These are phyloP conservation scores for Drosophila takahashii DNA, from an alignment of 1,140 invertebrate species.

Conservation along the genomic window DNA sequence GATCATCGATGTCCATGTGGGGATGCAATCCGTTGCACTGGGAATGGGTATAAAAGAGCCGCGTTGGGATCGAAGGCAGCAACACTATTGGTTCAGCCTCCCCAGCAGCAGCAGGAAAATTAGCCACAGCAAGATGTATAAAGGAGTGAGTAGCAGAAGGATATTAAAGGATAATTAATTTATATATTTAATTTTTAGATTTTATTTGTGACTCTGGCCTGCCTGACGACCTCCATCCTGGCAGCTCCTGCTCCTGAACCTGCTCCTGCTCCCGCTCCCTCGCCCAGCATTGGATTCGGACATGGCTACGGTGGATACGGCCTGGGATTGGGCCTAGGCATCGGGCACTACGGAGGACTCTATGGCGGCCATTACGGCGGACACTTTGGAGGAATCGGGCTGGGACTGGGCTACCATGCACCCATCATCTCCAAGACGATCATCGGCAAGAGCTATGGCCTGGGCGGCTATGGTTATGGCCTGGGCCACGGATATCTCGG, in stretches of 20 bases:
- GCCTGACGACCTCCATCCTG: constrained; percentile 41
- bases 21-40: constrained; percentile 28
- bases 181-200: constrained; percentile 24
- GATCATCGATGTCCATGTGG: constrained; percentile 60
- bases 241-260: constrained; percentile 58
- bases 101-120: constrained; percentile 13
- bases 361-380: constrained; percentile 37
- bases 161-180: background rate
- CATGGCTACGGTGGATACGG: constrained; percentile 63
- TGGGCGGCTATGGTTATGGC: constrained; percentile 61
- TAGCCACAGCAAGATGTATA: constrained; percentile 45
- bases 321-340: constrained; percentile 48
- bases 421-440: constrained; percentile 77
- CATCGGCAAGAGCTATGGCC: constrained; percentile 70
- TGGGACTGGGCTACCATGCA: constrained; percentile 62
- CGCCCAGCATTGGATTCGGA: constrained; percentile 61
- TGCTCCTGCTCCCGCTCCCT: constrained; percentile 48
- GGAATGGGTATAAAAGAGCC: constrained; percentile 56
- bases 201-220: constrained; percentile 45
- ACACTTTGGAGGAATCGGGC: constrained; percentile 47
- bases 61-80: constrained; percentile 16
- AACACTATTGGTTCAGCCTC: constrained; percentile 32
- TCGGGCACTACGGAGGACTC: constrained; percentile 44
- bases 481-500: constrained; percentile 66
- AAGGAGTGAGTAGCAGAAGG: constrained; percentile 51